Conservation (phyloP, 2,113 vertebrate species). For the Cebidichthys violaceus region DNA sequence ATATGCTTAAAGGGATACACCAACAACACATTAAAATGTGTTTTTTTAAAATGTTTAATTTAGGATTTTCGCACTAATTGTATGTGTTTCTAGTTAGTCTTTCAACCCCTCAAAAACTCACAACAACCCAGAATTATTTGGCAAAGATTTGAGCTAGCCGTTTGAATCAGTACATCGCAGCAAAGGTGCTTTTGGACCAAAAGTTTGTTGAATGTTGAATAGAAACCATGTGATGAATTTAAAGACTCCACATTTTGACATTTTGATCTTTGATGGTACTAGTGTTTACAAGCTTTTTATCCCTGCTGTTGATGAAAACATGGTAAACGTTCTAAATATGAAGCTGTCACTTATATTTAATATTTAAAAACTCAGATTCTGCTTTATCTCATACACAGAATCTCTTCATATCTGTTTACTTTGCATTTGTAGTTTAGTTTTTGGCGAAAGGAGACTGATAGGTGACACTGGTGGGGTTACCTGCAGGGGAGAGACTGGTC, state of each 20-base stretch:
- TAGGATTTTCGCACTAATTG: background rate
- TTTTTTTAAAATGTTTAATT: background rate
- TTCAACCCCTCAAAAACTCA: too few relatives aligned
- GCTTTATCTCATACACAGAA: background rate
- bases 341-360: too few relatives aligned
- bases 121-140: background rate
- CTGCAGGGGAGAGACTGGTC: slow-evolving; percentile 68
- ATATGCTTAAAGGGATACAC: too few relatives aligned
- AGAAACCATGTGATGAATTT: too few relatives aligned
- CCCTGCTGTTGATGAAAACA: background rate
- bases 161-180: background rate
- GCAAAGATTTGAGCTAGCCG: too few relatives aligned
- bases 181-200: background rate
- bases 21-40: background rate
- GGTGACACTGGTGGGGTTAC: slow-evolving; percentile 88
- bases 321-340: too few relatives aligned
- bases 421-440: slow-evolving; percentile 72
- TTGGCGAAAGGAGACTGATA: slow-evolving; percentile 93
- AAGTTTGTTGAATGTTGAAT: background rate
- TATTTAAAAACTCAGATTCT: background rate
- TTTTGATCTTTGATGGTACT: background rate
- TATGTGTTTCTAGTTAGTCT: background rate
- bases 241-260: background rate
- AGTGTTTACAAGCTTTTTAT: background rate
- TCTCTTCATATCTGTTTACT: too few relatives aligned